A percentile compares a stretch with the other conserved stretches of the same genome.
phyloP scores from a whole-genome alignment of 2,113 vertebrate species.

The Raja brachyura region DNA sequence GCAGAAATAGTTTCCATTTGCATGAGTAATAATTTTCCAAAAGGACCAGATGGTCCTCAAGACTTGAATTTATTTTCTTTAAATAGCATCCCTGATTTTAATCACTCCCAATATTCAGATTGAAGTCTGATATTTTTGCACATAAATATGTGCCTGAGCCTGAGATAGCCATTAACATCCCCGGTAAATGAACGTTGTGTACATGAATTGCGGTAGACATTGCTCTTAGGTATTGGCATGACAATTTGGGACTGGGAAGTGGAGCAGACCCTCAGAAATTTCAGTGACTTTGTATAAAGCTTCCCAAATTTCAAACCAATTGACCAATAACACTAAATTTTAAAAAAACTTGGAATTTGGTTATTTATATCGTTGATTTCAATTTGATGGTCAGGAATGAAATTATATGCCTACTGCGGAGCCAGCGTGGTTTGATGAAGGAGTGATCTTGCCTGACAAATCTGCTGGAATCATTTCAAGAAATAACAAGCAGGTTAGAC shows the following conservation, averaged over 20 bases:
- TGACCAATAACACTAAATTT: background rate
- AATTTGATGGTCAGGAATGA: too few relatives aligned
- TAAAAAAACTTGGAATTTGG: background rate
- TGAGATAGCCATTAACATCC: background rate
- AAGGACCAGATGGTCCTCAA: too few relatives aligned
- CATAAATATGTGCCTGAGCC: background rate
- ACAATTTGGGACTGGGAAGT: background rate
- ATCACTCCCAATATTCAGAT: background rate
- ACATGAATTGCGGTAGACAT: background rate
- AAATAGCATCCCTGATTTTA: background rate
- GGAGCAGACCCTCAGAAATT: background rate
- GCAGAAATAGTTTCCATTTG: background rate
- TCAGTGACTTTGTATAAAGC: background rate
- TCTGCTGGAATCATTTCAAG: too few relatives aligned
- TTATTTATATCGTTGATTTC: too few relatives aligned
- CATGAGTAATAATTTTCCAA: background rate
- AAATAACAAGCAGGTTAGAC: too few relatives aligned
- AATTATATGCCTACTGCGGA: too few relatives aligned
- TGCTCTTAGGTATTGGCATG: background rate
- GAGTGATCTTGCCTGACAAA: too few relatives aligned
- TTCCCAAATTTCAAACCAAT: background rate
- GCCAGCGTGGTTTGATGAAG: too few relatives aligned
- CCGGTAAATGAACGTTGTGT: background rate
- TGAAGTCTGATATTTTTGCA: background rate
- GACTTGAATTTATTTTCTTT: background rate